Evolutionary conservation across 2,113 vertebrate genomes (phyloP), one percentile per base, ranked within the genome.

Genomic region (Tenebrosternarchus preto): DNA sequence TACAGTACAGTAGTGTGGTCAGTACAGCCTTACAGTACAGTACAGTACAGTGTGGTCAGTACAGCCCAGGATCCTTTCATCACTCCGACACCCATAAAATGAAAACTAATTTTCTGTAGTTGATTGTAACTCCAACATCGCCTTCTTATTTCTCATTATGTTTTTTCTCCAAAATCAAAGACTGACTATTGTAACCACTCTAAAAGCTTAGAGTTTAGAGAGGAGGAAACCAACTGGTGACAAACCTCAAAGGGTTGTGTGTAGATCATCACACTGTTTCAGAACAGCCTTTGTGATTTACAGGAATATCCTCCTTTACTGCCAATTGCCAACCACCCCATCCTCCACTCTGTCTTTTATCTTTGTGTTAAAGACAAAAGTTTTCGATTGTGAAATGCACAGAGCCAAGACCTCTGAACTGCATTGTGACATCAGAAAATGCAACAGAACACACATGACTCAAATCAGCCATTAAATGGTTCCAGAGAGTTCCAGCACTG

Each of bases 391-490:
- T 72, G 33, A 71, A 73, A 17, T 29, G 63, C 36, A 5, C 46
- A 36, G 50, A 68, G 24, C 64, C 43, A 36, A n/a, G 78, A 53
- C 36, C 70, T 80, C 31, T 31, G 69, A 73, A 77, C 56, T 64
- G 64, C 63, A 67, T 31, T 29, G 53, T 83, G 85, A 63, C 68
- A n/a, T 86, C 55, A 82, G 46, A 80, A 84, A 76, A 70, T 60
- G 71, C 87, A 78, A 91, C 83, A 63, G 27, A 55, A 50, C 59
- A 70, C 82, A 78, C 85, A 88, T 87, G 91, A 90, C 81, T 87
- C 87, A 81, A 85, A 88, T 88, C 82, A 90, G 67, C 67, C 80
- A 39, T 82, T 82, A 81, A 72, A 82, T 82, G 83, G 71, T 81
- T 75, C 60, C 61, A 72, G 78, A 71, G 80, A 84, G 80, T 67